A percentile compares a stretch with the other conserved stretches of the same genome.
Evolutionary conservation across 1,140 invertebrate species (phyloP).

Genomic region (Polyergus mexicanus): DNA sequence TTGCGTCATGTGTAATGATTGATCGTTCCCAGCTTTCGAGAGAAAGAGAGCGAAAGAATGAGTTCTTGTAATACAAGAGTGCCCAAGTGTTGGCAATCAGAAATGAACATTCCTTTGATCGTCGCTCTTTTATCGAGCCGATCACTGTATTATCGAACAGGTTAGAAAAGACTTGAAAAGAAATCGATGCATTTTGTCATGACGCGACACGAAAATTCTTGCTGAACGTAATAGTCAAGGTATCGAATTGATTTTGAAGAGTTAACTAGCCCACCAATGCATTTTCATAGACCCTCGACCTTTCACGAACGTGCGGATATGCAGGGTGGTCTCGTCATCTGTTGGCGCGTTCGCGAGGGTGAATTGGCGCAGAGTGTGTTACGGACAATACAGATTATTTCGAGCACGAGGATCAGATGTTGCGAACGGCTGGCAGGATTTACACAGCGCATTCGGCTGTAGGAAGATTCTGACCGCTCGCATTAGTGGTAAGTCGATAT

Average conservation of each 20-base stretch:
- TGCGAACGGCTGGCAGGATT: conserved; percentile 38
- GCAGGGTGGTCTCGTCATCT: conserved; percentile 24
- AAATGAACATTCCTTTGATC: conserved; percentile 32
- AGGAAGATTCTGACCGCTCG: conserved; percentile 1
- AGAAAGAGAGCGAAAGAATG: not conserved
- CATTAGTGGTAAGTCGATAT: conserved; percentile 58
- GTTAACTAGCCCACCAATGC: conserved; percentile 4
- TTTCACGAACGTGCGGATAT: conserved; percentile 26
- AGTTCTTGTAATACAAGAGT: not conserved
- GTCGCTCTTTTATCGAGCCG: not conserved
- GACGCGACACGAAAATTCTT: not conserved
- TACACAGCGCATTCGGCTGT: conserved; percentile 37
- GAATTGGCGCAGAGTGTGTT: conserved; percentile 50
- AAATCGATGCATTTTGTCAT: not conserved
- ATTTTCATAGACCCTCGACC: conserved; percentile 7
- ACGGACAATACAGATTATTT: conserved; percentile 62
- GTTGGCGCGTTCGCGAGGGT: conserved; percentile 59
- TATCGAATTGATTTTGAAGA: conserved; percentile 10
- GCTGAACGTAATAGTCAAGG: not conserved
- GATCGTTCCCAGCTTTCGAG: conserved; percentile 25
- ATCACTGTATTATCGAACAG: not conserved
- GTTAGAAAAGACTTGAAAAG: not conserved
- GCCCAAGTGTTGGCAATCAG: conserved; percentile 8
- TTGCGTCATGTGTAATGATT: conserved; percentile 27
- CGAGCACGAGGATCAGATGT: conserved; percentile 61